Base-by-base conservation (phyloP, 1,140 invertebrate genomes). In the Battus philenor region DNA sequence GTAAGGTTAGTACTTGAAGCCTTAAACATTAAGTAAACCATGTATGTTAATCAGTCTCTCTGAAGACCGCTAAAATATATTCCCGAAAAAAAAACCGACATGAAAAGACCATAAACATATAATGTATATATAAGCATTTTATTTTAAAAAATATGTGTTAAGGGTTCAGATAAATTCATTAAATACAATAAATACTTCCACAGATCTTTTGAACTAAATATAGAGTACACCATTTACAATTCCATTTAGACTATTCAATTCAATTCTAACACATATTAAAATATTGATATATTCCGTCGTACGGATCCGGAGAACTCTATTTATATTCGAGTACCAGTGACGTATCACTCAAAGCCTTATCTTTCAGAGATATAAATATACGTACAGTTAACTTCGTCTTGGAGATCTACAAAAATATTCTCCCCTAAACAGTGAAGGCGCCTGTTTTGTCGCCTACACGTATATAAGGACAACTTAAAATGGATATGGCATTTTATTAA, bases 381-480 rank as follows among this genome's bases (percentile, higher is more conserved):
- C 38, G 15, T 41, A 27, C 26, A 16, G 38, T 41, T 29, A 29
- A 41, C 24, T 41, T 66, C 54, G 48, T 39, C 52, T 55, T 58
- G 56, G 53, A 55, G 58, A 61, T 61, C 52, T 55, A 52, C 41
- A 53, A 67, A 71, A 70, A 68, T 70, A 73, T 64, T 60, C 59
- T 56, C 53, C 56, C 54, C 59, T 68, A 70, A 66, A 69, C 59
- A 68, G 53, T 49, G 44, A 44, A 53, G 38, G 48, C 56, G 47
- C 53, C 56, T 36, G 36, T 47, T 18, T 45, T 44, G 44, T 38
- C 36, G 22, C 44, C 15, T 2, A 7, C 0, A 15, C 26, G 2
- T 7, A 18, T 18, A 4, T 22, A 41, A 41, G 9, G 9, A n/a
- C 4, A 16, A 6, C 20, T 4, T 16, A 30, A 16, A 32, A 33